phyloP scores from a whole-genome alignment of 1,140 invertebrate species.

The Bathynomus jamesi region DNA sequence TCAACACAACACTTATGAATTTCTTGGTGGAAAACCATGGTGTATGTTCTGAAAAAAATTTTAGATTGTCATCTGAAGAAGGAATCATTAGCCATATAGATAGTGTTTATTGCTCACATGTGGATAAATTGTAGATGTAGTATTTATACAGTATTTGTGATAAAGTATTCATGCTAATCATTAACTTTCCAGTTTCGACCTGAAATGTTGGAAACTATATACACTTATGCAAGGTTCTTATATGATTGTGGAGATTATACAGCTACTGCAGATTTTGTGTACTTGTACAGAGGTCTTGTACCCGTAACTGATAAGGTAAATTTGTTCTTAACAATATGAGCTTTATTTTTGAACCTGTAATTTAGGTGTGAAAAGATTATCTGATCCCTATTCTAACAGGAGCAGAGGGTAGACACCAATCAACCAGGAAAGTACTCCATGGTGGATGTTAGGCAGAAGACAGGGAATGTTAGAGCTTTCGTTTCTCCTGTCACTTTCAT shows the following conservation, averaged over 20 bases:
- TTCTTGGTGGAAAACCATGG: constrained; percentile 67
- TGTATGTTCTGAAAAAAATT: too few relatives aligned
- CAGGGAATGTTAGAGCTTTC: neutral
- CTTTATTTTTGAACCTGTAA: neutral
- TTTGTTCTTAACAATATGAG: constrained; percentile 38
- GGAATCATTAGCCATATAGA: too few relatives aligned
- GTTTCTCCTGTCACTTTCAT: neutral
- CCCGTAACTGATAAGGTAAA: constrained; percentile 67
- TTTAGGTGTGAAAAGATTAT: too few relatives aligned
- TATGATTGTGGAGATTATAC: constrained; percentile 99
- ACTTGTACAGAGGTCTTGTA: constrained; percentile 91
- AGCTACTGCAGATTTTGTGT: constrained; percentile 85
- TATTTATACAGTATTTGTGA: neutral
- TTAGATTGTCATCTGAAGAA: too few relatives aligned
- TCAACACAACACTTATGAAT: constrained; percentile 82
- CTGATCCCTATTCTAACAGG: too few relatives aligned
- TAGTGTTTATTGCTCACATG: too few relatives aligned
- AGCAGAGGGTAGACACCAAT: too few relatives aligned
- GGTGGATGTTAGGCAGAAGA: too few relatives aligned
- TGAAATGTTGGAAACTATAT: constrained; percentile 89
- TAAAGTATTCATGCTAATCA: too few relatives aligned
- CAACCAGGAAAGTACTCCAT: too few relatives aligned
- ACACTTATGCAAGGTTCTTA: constrained; percentile 89
- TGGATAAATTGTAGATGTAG: constrained; percentile 13
- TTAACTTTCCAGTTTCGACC: constrained; percentile 67